Evolutionary conservation across 2,113 vertebrate species (phyloP).

Genomic region (Chaetodon auriga): DNA sequence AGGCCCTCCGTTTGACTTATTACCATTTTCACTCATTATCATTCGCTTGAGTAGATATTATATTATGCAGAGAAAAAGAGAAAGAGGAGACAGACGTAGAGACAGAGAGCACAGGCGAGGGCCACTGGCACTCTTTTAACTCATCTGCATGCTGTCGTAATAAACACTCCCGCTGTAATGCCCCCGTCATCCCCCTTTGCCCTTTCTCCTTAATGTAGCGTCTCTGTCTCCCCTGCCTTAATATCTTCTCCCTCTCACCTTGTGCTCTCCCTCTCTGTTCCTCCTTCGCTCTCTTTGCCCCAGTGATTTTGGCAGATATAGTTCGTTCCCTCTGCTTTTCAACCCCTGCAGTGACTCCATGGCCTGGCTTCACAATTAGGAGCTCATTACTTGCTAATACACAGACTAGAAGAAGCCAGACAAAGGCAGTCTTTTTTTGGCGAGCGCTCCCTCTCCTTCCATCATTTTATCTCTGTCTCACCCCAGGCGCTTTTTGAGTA

Average conservation of each 20-base stretch:
- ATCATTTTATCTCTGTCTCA: constrained; percentile 57
- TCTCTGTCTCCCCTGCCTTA: constrained; percentile 39
- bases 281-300: constrained; percentile 42
- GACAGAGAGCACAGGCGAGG: background rate
- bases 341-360: constrained; percentile 64
- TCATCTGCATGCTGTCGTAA: constrained; percentile 64
- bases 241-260: constrained; percentile 45
- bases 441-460: constrained; percentile 22
- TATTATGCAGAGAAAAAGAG: constrained; percentile 25
- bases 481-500: constrained; percentile 45
- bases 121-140: constrained; percentile 19
- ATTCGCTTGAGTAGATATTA: constrained; percentile 32
- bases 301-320: constrained; percentile 54
- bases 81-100: background rate
- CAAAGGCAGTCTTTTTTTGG: constrained; percentile 62
- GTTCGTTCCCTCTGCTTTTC: constrained; percentile 55
- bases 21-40: constrained; percentile 50
- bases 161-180: constrained; percentile 36
- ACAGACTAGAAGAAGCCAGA: constrained; percentile 65
- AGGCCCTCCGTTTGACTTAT: constrained; percentile 32
- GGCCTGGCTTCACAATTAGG: constrained; percentile 76
- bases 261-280: constrained; percentile 30
- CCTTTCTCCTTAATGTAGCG: constrained; percentile 15
- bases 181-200: constrained; percentile 16
- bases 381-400: constrained; percentile 75